Evolutionary conservation across 2,113 vertebrate species (phyloP), one percentile per base, ranked within the genome.

Genomic region (Mustela lutreola): DNA sequence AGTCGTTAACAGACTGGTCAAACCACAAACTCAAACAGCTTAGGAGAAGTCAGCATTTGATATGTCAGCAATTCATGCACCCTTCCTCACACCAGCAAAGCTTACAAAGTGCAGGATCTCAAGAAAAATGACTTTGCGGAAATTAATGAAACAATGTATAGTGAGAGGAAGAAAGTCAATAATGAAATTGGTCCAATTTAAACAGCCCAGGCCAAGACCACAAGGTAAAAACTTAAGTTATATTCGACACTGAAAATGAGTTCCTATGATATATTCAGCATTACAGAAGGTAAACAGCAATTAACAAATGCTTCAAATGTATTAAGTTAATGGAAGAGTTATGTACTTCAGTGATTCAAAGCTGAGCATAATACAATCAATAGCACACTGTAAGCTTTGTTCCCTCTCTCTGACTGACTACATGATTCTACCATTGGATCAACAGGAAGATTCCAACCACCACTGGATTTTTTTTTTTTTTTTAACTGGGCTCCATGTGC

Each of bases 271-370:
- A 96, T 86, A 93, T 85, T 86, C 91, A 70, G 70, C 97, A 95
- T 98, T 96, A 95, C 92, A 93, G 88, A 91, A 97, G 92, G 70
- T 91, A 91, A 70, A 96, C 39, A 93, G 60, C 81, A 91, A 87
- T 65, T 96, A 95, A 92, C 65, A 82, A 67, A 70, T 45, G 36
- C 24, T 96, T 95, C 21, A 10, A 53, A 67, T 16, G 1, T 36
- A 50, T 67, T 73, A 21, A 26, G 21, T 76, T 67, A 65, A 93
- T n/a, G 4, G 92, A 45, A 21, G 73, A 80, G 33, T 71, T 73
- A 15, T 9, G 6, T 15, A 67, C 42, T 53, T 65, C 48, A 14
- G 1, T 26, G 63, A 87, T 53, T 75, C 39, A 16, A 76, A 84
- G 36, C 81, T 56, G 62, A 80, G 76, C 24, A 79, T 11, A 2